phyloP scores from a whole-genome alignment of 2,113 vertebrate species.

The Planiliza haematocheilus region DNA sequence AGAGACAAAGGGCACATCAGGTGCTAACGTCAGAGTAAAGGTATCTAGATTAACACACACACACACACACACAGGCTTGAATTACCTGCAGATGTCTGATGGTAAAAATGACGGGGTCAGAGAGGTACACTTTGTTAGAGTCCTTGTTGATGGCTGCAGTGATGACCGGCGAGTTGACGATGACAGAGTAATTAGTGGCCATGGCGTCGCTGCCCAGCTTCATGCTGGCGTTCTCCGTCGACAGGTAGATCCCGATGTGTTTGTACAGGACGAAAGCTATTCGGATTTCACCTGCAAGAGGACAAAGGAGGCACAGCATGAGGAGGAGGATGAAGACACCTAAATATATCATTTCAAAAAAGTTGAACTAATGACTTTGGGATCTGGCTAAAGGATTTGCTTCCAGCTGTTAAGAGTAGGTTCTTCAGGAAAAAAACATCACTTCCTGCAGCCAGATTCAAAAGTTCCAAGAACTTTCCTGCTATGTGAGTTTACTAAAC shows the following conservation, averaged over 20 bases:
- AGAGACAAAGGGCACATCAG: conserved; percentile 29
- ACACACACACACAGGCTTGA: background rate
- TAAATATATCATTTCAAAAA: no score
- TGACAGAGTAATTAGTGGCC: conserved; percentile 95
- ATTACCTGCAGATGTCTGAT: conserved; percentile 95
- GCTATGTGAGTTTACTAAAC: no score
- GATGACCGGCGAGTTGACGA: conserved; percentile 97
- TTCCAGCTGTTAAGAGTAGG: no score
- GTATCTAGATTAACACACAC: background rate
- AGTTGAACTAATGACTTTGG: no score
- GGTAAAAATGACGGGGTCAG: conserved; percentile 96
- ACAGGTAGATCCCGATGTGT: conserved; percentile 94
- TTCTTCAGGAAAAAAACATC: no score
- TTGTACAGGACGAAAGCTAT: conserved; percentile 98
- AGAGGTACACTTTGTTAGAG: conserved; percentile 96
- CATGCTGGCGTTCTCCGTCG: conserved; percentile 98
- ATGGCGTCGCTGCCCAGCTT: conserved; percentile 93
- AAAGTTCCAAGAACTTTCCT: no score
- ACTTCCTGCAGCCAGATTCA: no score
- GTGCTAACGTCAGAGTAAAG: conserved; percentile 33
- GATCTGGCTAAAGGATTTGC: no score
- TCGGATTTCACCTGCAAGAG: conserved; percentile 92
- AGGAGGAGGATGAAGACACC: no score
- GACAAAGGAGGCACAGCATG: background rate
- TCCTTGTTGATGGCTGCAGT: conserved; percentile 99